Conservation (phyloP, 2,797 vertebrate genomes). For the Lepus townsendii region DNA sequence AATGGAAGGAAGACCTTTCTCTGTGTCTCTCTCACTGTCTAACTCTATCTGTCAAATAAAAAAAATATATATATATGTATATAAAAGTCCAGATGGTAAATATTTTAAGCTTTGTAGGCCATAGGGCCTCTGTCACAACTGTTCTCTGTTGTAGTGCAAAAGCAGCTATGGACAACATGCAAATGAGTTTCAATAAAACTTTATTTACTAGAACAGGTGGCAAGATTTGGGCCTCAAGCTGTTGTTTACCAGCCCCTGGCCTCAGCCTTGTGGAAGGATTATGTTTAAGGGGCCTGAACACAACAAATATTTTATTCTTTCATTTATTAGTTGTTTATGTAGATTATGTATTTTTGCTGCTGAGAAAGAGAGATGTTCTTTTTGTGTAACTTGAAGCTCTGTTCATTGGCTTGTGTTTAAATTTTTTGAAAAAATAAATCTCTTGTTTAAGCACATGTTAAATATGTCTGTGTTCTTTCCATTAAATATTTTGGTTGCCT, state of each 20-base stretch:
- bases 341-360: neutral
- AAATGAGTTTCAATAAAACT: neutral
- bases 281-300: neutral
- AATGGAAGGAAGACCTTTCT: no score
- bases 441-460: slow-evolving; percentile 72
- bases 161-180: neutral
- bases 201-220: slow-evolving; percentile 35
- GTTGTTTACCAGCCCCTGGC: neutral
- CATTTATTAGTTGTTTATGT: neutral
- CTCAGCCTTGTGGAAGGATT: neutral
- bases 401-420: slow-evolving; percentile 47
- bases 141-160: neutral
- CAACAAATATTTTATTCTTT: neutral
- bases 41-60: no score
- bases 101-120: neutral
- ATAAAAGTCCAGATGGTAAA: neutral
- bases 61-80: no score
- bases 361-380: neutral
- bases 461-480: slow-evolving; percentile 75
- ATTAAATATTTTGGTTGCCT: slow-evolving; percentile 80
- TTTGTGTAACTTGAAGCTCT: slow-evolving; percentile 30
- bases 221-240: neutral
- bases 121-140: neutral
- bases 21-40: no score
- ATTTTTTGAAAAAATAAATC: slow-evolving; percentile 12